phyloP scores from a whole-genome alignment of 2,797 vertebrate genomes.

The Champsocephalus gunnari region DNA sequence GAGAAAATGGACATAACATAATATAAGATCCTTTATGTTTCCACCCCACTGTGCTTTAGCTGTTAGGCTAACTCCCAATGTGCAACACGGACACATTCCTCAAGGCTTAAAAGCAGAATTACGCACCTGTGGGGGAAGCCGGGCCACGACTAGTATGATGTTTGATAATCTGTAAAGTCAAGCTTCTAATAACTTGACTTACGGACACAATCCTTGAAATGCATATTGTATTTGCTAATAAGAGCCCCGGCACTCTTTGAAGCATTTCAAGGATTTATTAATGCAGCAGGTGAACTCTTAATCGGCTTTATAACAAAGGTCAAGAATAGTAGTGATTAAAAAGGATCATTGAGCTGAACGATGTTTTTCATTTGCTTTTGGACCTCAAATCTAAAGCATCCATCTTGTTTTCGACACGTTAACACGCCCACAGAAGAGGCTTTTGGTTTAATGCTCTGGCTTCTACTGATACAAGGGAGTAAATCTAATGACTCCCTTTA shows the following conservation, averaged over 20 bases:
- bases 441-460: slow-evolving; percentile 29
- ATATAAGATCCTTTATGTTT: neutral
- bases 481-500: slow-evolving; percentile 47
- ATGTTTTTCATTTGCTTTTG: neutral
- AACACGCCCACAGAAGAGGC: neutral
- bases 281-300: slow-evolving; percentile 51
- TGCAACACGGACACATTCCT: slow-evolving; percentile 59
- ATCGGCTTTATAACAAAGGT: slow-evolving; percentile 50
- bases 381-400: neutral
- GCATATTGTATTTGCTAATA: slow-evolving; percentile 26
- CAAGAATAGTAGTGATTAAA: neutral
- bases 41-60: neutral
- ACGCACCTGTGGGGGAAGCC: slow-evolving; percentile 32
- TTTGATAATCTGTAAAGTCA: slow-evolving; percentile 45
- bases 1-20: neutral
- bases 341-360: neutral
- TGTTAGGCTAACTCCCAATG: slow-evolving; percentile 28
- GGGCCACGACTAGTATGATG: slow-evolving; percentile 42
- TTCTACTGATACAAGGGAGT: slow-evolving; percentile 52
- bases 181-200: slow-evolving; percentile 33
- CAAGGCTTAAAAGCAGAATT: slow-evolving; percentile 64
- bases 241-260: slow-evolving; percentile 37
- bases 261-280: slow-evolving; percentile 38
- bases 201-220: slow-evolving; percentile 45
- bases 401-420: too few species aligned